Evolutionary conservation across 1,140 invertebrate species (phyloP), one percentile per base, ranked within the genome.

Genomic region (Oscheius sp.): DNA sequence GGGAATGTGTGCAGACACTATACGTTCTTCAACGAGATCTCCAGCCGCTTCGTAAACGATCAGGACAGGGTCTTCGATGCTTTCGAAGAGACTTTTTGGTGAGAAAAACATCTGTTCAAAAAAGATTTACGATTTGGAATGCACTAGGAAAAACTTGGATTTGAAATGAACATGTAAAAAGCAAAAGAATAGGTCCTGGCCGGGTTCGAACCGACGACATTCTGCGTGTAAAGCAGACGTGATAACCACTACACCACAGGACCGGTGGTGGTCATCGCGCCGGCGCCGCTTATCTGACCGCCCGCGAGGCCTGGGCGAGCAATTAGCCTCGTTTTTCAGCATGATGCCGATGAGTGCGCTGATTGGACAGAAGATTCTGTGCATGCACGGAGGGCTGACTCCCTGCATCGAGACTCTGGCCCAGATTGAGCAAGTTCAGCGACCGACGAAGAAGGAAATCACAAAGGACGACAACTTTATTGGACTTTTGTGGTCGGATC

Each of bases 201-300:
- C 77, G 77, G 77, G 77, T 35, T 78, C 77, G 77, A 79, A 78
- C 77, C 77, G 77, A 68, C 77, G 77, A 68, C 74, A 77, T 79
- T 79, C 73, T 79, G 77, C 77, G 77, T 79, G 77, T 79, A 78
- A 79, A 79, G 77, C 77, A 79, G 73, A 79, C 77, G 77, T 79
- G 77, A 79, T 79, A 79, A 79, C 77, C 77, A 79, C 77, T 79
- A 79, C 77, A 79, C 77, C 77, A 78, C 55, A n/a, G n/a, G n/a
- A n/a, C n/a, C n/a, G 36, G 3, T 29, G 26, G 4, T n/a, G n/a
- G n/a, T n/a, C n/a, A n/a, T n/a, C n/a, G n/a, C n/a, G n/a, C n/a
- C n/a, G n/a, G n/a, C n/a, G n/a, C n/a, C n/a, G n/a, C n/a, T n/a
- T n/a, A n/a, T n/a, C n/a, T n/a, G n/a, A n/a, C n/a, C n/a, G n/a